Conservation (phyloP, 2,888 invertebrate genomes). For the Cremastinae sp. region DNA sequence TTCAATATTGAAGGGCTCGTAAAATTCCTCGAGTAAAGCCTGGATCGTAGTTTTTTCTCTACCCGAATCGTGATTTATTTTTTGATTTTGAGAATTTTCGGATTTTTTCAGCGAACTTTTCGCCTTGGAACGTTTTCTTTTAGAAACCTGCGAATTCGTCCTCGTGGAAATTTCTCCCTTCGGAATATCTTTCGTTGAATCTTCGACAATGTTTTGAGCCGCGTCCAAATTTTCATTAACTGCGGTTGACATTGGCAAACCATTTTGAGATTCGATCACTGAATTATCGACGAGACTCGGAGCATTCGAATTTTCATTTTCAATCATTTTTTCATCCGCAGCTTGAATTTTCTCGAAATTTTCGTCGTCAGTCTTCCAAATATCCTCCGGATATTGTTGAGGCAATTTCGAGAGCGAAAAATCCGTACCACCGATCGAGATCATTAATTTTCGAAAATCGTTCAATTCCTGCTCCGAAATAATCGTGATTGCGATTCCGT, state of each 20-base stretch:
- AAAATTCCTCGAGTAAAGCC: slow-evolving; percentile 20
- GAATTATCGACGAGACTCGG: slow-evolving; percentile 41
- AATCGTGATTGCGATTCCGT: slow-evolving; percentile 90
- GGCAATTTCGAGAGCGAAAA: slow-evolving; percentile 82
- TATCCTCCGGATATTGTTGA: slow-evolving; percentile 70
- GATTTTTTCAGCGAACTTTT: slow-evolving; percentile 2
- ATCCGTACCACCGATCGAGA: slow-evolving; percentile 82
- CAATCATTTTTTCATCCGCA: slow-evolving; percentile 21
- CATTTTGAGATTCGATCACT: slow-evolving; percentile 30
- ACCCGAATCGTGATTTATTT: too few relatives aligned
- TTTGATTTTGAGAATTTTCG: neutral
- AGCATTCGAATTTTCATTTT: slow-evolving; percentile 47
- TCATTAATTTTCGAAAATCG: slow-evolving; percentile 83
- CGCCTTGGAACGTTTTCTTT: neutral
- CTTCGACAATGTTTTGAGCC: neutral
- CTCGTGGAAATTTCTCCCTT: too few relatives aligned
- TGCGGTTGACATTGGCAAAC: slow-evolving; percentile 11
- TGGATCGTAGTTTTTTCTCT: slow-evolving; percentile 22
- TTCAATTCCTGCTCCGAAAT: slow-evolving; percentile 85
- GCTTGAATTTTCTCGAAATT: slow-evolving; percentile 68
- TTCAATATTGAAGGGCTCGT: slow-evolving; percentile 4
- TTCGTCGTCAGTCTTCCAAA: slow-evolving; percentile 71
- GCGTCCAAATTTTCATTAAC: neutral
- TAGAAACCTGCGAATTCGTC: neutral
- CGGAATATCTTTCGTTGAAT: neutral